These are phyloP conservation scores for Clarias macrocephalus DNA, from an alignment of 2,113 vertebrate genomes.

Conservation along the genomic window DNA sequence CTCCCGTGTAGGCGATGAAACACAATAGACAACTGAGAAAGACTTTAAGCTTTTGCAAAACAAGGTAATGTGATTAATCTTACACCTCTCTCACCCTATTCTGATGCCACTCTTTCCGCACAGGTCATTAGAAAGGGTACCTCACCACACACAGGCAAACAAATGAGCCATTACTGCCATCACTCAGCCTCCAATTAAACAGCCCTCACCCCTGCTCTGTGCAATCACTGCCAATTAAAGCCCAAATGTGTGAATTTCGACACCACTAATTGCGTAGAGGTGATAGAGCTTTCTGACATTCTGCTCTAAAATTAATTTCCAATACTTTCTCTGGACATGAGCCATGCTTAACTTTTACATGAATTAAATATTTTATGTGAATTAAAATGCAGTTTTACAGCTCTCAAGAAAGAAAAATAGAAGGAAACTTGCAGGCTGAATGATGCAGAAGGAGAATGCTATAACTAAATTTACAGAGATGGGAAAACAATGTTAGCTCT, in stretches of 20 bases:
- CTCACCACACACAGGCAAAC: slow-evolving; percentile 52
- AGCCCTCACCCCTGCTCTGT: slow-evolving; percentile 47
- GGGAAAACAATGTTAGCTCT: slow-evolving; percentile 23
- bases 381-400: slow-evolving; percentile 19
- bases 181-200: slow-evolving; percentile 59
- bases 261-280: slow-evolving; percentile 50
- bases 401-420: slow-evolving; percentile 1
- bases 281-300: slow-evolving; percentile 53
- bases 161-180: slow-evolving; percentile 57
- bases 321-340: slow-evolving; percentile 42
- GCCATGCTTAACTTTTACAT: slow-evolving; percentile 30
- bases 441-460: slow-evolving; percentile 30
- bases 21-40: slow-evolving; percentile 25
- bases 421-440: slow-evolving; percentile 7
- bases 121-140: slow-evolving; percentile 55
- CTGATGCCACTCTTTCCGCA: slow-evolving; percentile 39
- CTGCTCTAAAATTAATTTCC: slow-evolving; percentile 51
- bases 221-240: slow-evolving; percentile 59
- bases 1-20: background rate
- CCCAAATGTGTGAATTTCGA: slow-evolving; percentile 51
- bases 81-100: slow-evolving; percentile 19
- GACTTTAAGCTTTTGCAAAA: slow-evolving; percentile 21
- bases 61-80: slow-evolving; percentile 51
- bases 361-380: slow-evolving; percentile 35
- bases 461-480: slow-evolving; percentile 9